phyloP scores from a whole-genome alignment of 2,888 invertebrate species.

The Norana najaformis region DNA sequence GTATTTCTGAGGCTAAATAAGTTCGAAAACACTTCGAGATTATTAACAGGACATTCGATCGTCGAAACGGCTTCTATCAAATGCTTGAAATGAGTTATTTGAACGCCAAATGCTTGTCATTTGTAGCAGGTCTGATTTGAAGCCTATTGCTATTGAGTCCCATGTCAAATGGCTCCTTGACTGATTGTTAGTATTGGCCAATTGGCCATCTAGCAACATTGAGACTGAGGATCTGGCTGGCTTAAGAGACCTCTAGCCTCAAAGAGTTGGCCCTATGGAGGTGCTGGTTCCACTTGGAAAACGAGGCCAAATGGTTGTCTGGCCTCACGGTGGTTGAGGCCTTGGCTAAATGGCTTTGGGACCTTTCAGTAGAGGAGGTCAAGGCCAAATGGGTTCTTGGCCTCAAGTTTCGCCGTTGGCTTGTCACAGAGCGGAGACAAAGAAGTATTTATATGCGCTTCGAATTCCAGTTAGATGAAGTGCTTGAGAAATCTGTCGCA shows the following conservation, averaged over 20 bases:
- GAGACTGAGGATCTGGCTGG: too few species aligned
- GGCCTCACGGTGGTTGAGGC: neutral
- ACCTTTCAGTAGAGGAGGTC: neutral
- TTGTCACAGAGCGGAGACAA: too few species aligned
- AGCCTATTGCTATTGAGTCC: neutral
- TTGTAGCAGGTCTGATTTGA: neutral
- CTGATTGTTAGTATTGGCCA: too few species aligned
- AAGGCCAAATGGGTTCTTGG: too few species aligned
- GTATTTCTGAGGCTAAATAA: neutral
- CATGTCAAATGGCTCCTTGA: neutral
- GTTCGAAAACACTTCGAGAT: neutral
- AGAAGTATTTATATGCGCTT: neutral
- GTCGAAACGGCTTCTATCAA: neutral
- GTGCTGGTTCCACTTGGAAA: too few species aligned
- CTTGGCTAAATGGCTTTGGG: neutral
- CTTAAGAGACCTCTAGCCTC: too few species aligned
- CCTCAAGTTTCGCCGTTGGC: too few species aligned
- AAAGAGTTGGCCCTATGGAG: too few species aligned
- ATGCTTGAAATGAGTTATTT: neutral
- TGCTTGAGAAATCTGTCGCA: neutral
- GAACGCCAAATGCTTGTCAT: too few species aligned
- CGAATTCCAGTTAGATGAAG: neutral
- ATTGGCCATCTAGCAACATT: too few species aligned
- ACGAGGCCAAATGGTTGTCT: neutral
- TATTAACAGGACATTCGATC: neutral